Evolutionary conservation across 2,113 vertebrate species (phyloP), one percentile per base, ranked within the genome.

Genomic region (Pagrus major): DNA sequence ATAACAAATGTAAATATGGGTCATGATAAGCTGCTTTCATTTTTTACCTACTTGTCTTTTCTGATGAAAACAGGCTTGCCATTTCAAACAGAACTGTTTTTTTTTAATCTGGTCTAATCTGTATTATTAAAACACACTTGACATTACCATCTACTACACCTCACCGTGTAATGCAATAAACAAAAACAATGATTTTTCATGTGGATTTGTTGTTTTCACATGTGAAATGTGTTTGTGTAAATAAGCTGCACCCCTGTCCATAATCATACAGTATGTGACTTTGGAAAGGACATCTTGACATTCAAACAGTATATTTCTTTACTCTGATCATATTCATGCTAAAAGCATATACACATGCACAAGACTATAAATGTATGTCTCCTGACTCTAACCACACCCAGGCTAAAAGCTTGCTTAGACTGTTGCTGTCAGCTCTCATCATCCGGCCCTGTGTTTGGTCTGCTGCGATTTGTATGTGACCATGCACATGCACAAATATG

Each of bases 391-490:
- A 70, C 65, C 47, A 54, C 65, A 71, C 25, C n/a, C 6, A 9
- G 46, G 42, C 79, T 78, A 75, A 83, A 83, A 82, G 70, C 56
- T 37, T 64, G 15, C 49, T 74, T 46, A 60, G 51, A 49, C 54
- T 70, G 42, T 51, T 47, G 52, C 52, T 67, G 66, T 80, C 83
- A 67, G 27, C 56, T 69, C 33, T 78, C 47, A 76, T 76, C 49
- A 29, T 54, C 63, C n/a, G 5, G 41, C 41, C 23, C 41, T 31
- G 35, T n/a, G 23, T 56, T 47, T 16, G 25, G n/a, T 64, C 67
- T 58, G 60, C 54, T 72, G n/a, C 15, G 37, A 60, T 78, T 77
- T 46, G 16, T 61, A 29, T 35, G n/a, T 11, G 60, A 46, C 52
- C 39, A 42, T 5, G 2, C 69, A 54, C 65, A 46, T 41, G 21